phyloP scores from a whole-genome alignment of 2,113 vertebrate genomes.

The Pomatorhinus ruficollis region DNA sequence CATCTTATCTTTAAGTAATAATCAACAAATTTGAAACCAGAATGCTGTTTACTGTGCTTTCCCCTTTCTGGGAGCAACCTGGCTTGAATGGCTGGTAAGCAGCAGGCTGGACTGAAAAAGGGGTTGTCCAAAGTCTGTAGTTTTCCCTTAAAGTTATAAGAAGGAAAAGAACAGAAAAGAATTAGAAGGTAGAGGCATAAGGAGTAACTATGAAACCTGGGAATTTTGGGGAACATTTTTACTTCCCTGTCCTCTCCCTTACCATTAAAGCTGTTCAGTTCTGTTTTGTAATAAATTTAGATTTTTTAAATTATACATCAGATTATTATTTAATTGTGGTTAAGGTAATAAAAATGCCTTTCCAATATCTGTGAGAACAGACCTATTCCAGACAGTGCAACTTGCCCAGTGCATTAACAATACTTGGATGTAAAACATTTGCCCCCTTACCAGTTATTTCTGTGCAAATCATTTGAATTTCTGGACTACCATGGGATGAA shows the following conservation, averaged over 20 bases:
- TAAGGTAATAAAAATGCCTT: neutral
- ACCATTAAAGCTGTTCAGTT: neutral
- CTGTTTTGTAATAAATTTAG: neutral
- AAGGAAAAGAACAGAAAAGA: neutral
- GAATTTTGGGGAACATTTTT: neutral
- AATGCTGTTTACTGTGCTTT: neutral
- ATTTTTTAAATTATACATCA: neutral
- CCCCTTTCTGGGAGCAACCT: neutral
- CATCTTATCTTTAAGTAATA: neutral
- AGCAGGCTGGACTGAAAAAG: neutral
- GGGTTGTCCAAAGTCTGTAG: neutral
- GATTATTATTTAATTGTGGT: neutral
- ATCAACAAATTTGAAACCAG: fast-evolving
- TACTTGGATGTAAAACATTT: neutral
- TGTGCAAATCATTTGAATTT: neutral
- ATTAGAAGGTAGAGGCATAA: neutral
- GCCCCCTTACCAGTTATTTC: neutral
- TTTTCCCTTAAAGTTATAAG: neutral
- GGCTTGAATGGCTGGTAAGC: neutral
- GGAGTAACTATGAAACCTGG: neutral
- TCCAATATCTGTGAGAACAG: neutral
- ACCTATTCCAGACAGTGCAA: neutral
- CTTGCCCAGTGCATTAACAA: neutral
- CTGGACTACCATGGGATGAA: neutral
- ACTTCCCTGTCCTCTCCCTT: neutral